Conservation (phyloP, 23 tunicate species). For the Ciona savignyi region DNA sequence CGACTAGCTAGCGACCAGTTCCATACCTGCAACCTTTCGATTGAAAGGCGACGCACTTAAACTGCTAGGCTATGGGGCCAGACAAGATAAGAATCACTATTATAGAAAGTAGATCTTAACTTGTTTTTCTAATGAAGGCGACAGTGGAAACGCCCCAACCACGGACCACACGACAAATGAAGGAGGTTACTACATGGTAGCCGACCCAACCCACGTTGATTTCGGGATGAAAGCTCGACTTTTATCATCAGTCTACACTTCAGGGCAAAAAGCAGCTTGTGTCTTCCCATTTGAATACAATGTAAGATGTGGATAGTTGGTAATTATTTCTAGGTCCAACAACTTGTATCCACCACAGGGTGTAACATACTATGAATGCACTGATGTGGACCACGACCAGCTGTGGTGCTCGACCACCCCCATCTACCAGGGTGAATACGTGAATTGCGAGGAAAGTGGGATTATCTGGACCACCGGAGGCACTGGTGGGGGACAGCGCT, state of each 20-base stretch:
- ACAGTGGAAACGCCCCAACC: constrained; percentile 54
- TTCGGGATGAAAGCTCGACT: constrained; percentile 34
- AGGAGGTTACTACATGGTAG: constrained; percentile 48
- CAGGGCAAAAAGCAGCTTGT: constrained; percentile 45
- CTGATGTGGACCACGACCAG: constrained; percentile 29
- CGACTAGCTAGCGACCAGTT: no score
- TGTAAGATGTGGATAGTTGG: constrained; percentile 11
- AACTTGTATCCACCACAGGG: constrained; percentile 25
- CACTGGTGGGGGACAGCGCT: constrained; percentile 53
- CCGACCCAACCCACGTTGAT: constrained; percentile 53
- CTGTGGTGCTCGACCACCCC: constrained; percentile 78
- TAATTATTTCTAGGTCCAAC: neutral
- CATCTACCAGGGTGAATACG: constrained; percentile 38
- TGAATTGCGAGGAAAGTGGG: constrained; percentile 56
- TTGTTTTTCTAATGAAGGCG: constrained; percentile 49
- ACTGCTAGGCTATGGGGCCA: no score
- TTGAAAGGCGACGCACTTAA: no score
- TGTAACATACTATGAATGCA: constrained; percentile 68
- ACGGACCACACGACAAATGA: constrained; percentile 63
- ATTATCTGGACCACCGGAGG: constrained; percentile 73
- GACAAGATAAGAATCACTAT: no score
- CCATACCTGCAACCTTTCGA: no score
- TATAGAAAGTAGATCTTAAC: no score
- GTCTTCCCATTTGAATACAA: constrained; percentile 80
- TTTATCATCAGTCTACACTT: constrained; percentile 17